phyloP scores from a whole-genome alignment of 2,888 invertebrate genomes.

The Metopia argyrocephala region DNA sequence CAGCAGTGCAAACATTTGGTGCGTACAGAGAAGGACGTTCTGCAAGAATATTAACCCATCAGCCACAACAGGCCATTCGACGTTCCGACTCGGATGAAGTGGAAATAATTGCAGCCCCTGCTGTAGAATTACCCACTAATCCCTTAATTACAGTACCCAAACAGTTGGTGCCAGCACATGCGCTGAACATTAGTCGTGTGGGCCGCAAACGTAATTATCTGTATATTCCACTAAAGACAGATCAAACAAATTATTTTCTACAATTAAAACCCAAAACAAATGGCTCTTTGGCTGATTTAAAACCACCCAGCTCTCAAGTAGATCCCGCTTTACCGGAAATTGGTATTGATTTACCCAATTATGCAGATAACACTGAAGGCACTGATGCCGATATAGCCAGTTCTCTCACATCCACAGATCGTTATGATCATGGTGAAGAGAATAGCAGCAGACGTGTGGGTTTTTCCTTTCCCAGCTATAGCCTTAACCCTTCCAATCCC shows the following conservation, averaged over 20 bases:
- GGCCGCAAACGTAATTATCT: conserved; percentile 73
- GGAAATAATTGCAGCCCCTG: conserved; percentile 72
- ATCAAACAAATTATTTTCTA: conserved; percentile 62
- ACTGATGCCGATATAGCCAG: conserved; percentile 67
- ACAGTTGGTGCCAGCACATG: conserved; percentile 70
- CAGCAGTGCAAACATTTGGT: conserved; percentile 75
- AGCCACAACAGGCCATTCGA: conserved; percentile 67
- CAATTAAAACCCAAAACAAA: conserved; percentile 71
- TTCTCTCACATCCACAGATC: conserved; percentile 66
- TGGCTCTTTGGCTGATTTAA: conserved; percentile 69
- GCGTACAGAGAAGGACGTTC: conserved; percentile 72
- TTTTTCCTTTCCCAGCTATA: conserved; percentile 77
- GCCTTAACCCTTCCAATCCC: conserved; percentile 74
- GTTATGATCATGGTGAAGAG: conserved; percentile 70
- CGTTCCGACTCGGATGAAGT: conserved; percentile 70
- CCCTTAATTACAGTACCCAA: conserved; percentile 74
- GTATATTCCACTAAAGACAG: conserved; percentile 74
- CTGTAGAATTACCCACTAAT: conserved; percentile 70
- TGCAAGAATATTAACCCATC: conserved; percentile 25
- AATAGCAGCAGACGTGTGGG: conserved; percentile 77
- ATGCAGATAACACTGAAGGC: conserved; percentile 72
- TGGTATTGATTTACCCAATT: conserved; percentile 66
- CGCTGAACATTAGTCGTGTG: conserved; percentile 70
- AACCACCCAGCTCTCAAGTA: conserved; percentile 73
- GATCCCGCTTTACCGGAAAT: conserved; percentile 71